These are phyloP conservation scores for Mimas tiliae DNA, from an alignment of 2,888 invertebrate species.

Conservation along the genomic window DNA sequence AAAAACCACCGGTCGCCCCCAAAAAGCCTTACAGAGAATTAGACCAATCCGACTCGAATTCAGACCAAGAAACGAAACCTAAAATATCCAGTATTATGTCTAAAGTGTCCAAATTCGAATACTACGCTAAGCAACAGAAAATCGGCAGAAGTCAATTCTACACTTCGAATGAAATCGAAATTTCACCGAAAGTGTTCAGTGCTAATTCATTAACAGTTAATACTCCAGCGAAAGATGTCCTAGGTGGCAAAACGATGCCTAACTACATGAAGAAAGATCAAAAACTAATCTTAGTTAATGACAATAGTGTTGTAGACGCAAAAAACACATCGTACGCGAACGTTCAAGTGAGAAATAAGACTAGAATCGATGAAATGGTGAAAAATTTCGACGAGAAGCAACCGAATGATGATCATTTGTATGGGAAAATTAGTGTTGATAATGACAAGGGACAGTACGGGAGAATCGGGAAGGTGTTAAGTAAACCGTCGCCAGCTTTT, in stretches of 20 bases:
- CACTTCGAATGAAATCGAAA: slow-evolving; percentile 72
- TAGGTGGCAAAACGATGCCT: slow-evolving; percentile 86
- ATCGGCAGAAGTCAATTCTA: slow-evolving; percentile 75
- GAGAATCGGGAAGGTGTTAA: slow-evolving; percentile 38
- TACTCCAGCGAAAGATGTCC: slow-evolving; percentile 92
- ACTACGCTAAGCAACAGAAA: slow-evolving; percentile 88
- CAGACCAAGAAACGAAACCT: slow-evolving; percentile 74
- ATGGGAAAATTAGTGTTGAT: slow-evolving; percentile 70
- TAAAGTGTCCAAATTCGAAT: slow-evolving; percentile 92
- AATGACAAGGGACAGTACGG: slow-evolving; percentile 40
- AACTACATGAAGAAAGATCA: slow-evolving; percentile 84
- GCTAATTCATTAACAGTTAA: slow-evolving; percentile 91
- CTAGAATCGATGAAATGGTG: slow-evolving; percentile 77
- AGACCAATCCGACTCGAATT: slow-evolving; percentile 76
- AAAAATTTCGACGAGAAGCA: slow-evolving; percentile 81
- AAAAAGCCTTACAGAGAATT: slow-evolving; percentile 84
- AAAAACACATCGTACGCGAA: slow-evolving; percentile 74
- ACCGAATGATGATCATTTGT: slow-evolving; percentile 75
- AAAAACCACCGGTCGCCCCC: slow-evolving; percentile 88
- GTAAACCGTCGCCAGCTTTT: slow-evolving; percentile 55
- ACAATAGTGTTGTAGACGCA: slow-evolving; percentile 69
- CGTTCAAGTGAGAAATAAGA: slow-evolving; percentile 71
- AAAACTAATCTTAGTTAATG: slow-evolving; percentile 40
- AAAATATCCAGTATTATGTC: slow-evolving; percentile 86
- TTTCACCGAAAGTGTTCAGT: slow-evolving; percentile 92